phyloP scores from a whole-genome alignment of 2,113 vertebrate genomes.

The Brachionichthys hirsutus region DNA sequence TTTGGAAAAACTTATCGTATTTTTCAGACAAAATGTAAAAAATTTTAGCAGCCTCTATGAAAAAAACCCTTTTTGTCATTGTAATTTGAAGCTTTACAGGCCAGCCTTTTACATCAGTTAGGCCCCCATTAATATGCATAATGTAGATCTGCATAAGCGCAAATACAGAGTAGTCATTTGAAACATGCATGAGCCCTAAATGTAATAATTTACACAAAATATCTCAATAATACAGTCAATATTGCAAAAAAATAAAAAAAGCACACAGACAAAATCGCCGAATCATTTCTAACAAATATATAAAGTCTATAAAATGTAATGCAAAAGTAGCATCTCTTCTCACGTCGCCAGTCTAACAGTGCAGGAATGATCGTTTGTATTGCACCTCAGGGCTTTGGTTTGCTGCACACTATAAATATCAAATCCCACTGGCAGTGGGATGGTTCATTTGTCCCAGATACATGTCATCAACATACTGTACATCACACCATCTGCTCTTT shows the following conservation, averaged over 20 bases:
- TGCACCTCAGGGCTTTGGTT: slow-evolving; percentile 1
- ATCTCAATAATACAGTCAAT: neutral
- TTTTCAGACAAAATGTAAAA: slow-evolving; percentile 3
- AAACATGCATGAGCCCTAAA: no score
- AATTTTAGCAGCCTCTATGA: slow-evolving; percentile 7
- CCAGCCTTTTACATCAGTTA: neutral
- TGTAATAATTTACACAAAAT: slow-evolving; percentile 3
- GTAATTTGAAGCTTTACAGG: slow-evolving; percentile 6
- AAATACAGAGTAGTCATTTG: neutral
- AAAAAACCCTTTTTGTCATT: neutral
- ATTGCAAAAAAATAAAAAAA: neutral
- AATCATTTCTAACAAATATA: neutral
- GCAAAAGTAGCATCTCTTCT: neutral
- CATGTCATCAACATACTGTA: slow-evolving; percentile 52
- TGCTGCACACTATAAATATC: slow-evolving; percentile 29
- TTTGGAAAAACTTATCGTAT: slow-evolving; percentile 1
- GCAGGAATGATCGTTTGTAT: neutral
- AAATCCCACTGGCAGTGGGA: slow-evolving; percentile 25
- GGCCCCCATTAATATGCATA: neutral
- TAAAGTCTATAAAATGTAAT: neutral
- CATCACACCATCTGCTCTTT: slow-evolving; percentile 20
- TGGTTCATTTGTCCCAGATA: slow-evolving; percentile 57
- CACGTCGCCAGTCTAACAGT: neutral
- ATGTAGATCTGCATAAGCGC: slow-evolving; percentile 2
- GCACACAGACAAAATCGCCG: neutral